Conservation (phyloP, 1,140 invertebrate genomes). For the Trialeurodes vaporariorum region DNA sequence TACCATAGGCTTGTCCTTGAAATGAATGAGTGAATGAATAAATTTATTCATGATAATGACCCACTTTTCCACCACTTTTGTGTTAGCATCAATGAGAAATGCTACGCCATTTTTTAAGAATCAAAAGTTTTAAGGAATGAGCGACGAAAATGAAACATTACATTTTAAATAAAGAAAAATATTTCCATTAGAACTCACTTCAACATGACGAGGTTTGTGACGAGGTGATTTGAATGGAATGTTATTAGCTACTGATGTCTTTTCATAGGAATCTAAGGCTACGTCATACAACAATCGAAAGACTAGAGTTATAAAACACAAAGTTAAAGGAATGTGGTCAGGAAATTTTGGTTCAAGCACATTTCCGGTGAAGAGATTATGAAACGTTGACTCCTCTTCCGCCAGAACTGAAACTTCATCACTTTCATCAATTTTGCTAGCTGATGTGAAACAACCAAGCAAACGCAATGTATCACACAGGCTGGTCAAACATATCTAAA, state of each 20-base stretch:
- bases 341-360: slow-evolving; percentile 50
- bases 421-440: slow-evolving; percentile 40
- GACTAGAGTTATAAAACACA: slow-evolving; percentile 65
- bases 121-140: no score
- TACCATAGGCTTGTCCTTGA: no score
- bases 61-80: no score
- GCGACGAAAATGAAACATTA: no score
- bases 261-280: slow-evolving; percentile 81
- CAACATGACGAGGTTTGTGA: slow-evolving; percentile 33
- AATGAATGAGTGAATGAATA: no score
- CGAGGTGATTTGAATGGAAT: slow-evolving; percentile 54
- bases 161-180: no score
- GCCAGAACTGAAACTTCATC: slow-evolving; percentile 24
- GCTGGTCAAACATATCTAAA: slow-evolving; percentile 60
- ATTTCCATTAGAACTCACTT: slow-evolving; percentile 22
- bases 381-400: slow-evolving; percentile 38
- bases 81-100: no score
- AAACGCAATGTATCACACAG: slow-evolving; percentile 82
- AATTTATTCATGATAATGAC: no score
- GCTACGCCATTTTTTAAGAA: no score
- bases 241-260: slow-evolving; percentile 50
- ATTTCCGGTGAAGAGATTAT: slow-evolving; percentile 59
- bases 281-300: slow-evolving; percentile 81
- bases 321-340: slow-evolving; percentile 48
- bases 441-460: slow-evolving; percentile 75